These are phyloP conservation scores for Leiothrix lutea DNA, from an alignment of 2,113 vertebrate genomes.

Conservation along the genomic window DNA sequence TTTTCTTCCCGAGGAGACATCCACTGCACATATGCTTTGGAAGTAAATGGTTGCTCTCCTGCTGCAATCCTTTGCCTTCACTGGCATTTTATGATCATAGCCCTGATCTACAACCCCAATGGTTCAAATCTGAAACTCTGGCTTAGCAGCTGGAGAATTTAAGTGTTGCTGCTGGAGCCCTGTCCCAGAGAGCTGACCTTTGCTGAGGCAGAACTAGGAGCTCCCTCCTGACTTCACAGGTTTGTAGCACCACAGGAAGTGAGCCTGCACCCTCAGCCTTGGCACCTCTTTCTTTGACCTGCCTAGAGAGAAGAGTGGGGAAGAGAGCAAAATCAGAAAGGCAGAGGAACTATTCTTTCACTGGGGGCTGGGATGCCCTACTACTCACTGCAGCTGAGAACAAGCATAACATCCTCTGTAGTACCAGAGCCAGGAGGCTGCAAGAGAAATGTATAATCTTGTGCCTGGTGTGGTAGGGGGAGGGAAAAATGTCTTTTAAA, in stretches of 20 bases:
- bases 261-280: background rate
- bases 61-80: background rate
- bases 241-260: background rate
- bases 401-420: background rate
- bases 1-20: background rate
- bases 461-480: background rate
- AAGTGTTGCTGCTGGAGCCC: background rate
- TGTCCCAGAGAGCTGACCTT: background rate
- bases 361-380: background rate
- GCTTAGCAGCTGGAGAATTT: background rate
- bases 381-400: background rate
- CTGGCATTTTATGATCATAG: background rate
- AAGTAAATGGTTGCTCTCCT: background rate
- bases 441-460: background rate
- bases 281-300: background rate
- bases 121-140: background rate
- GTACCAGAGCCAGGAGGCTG: background rate
- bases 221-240: background rate
- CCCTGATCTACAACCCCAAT: background rate
- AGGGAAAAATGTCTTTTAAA: constrained; percentile 45
- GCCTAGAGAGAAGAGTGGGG: background rate
- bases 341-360: background rate
- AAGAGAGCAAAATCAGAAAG: background rate
- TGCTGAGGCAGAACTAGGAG: background rate
- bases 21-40: background rate